These are phyloP conservation scores for Nipponacmea schrenckii DNA, from an alignment of 2,888 invertebrate genomes.

Conservation along the genomic window DNA sequence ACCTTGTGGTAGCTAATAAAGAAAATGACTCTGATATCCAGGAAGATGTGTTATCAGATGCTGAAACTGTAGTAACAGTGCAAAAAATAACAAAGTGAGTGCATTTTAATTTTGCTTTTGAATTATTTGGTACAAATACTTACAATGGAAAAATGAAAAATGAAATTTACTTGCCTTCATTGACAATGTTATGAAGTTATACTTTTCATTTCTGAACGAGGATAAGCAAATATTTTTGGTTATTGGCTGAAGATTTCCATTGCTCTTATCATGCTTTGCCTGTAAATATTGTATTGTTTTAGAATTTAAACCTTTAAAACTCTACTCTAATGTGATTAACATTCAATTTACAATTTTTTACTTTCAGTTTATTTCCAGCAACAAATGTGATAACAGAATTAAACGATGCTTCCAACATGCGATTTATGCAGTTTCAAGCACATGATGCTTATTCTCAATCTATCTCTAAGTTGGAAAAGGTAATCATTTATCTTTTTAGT, in stretches of 20 bases:
- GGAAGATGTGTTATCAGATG: conserved; percentile 94
- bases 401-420: conserved; percentile 97
- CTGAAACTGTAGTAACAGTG: conserved; percentile 97
- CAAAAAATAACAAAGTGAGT: conserved; percentile 97
- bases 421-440: conserved; percentile 98
- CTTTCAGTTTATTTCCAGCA: conserved; percentile 90
- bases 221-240: too few relatives aligned
- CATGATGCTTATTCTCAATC: conserved; percentile 96
- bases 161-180: too few relatives aligned
- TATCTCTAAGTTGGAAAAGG: conserved; percentile 98
- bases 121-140: too few relatives aligned
- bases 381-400: conserved; percentile 97
- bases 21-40: conserved; percentile 93
- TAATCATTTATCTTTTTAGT: conserved; percentile 63
- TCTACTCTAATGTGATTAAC: too few relatives aligned
- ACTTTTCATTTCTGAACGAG: too few relatives aligned
- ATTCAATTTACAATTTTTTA: conserved; percentile 2
- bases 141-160: too few relatives aligned
- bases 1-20: conserved; percentile 93
- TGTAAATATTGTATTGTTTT: too few relatives aligned
- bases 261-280: too few relatives aligned
- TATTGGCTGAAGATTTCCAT: too few relatives aligned
- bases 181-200: too few relatives aligned
- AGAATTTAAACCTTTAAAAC: too few relatives aligned
- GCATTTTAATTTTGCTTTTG: neutral